These are phyloP conservation scores for Sycophila texana DNA, from an alignment of 2,888 invertebrate species.

Conservation along the genomic window DNA sequence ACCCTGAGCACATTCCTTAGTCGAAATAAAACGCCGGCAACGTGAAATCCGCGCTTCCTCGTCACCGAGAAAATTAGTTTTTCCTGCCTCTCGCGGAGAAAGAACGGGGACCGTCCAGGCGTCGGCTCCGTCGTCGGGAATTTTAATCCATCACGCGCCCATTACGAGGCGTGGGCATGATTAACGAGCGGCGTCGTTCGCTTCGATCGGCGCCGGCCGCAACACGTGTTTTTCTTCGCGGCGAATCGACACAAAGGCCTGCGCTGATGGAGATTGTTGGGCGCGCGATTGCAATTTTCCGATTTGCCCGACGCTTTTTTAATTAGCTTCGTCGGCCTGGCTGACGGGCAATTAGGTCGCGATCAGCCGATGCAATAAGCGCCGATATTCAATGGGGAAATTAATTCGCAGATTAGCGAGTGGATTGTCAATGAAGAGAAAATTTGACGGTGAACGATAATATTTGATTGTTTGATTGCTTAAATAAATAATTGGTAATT, in stretches of 20 bases:
- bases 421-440: too few relatives aligned
- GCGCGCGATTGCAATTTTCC: conserved; percentile 13
- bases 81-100: conserved; percentile 5
- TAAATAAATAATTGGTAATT: too few relatives aligned
- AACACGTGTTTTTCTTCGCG: conserved; percentile 28
- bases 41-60: conserved; percentile 29
- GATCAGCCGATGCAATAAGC: too few relatives aligned
- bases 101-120: not conserved
- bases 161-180: conserved; percentile 55
- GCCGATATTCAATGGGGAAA: too few relatives aligned
- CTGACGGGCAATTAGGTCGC: too few relatives aligned
- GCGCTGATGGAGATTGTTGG: conserved; percentile 3
- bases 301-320: not conserved
- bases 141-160: conserved; percentile 63
- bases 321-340: too few relatives aligned
- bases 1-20: too few relatives aligned
- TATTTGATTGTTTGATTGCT: too few relatives aligned
- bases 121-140: conserved; percentile 16
- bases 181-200: conserved; percentile 58
- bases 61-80: conserved; percentile 49
- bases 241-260: not conserved
- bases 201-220: conserved; percentile 15
- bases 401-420: too few relatives aligned
- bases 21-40: not conserved
- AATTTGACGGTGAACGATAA: too few relatives aligned